phyloP scores from a whole-genome alignment of 2,113 vertebrate genomes.

The Peromyscus californicus region DNA sequence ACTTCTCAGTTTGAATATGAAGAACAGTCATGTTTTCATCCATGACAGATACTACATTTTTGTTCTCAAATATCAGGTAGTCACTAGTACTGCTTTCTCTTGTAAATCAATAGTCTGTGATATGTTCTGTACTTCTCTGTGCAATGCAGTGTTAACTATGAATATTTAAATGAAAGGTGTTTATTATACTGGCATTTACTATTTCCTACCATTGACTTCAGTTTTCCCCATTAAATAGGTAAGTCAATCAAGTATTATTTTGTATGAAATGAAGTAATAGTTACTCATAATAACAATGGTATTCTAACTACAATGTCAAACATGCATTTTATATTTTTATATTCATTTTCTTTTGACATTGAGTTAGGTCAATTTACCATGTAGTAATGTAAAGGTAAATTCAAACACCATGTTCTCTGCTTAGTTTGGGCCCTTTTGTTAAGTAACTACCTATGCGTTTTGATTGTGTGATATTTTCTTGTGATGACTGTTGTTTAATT shows the following conservation, averaged over 20 bases:
- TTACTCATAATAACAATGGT: slow-evolving; percentile 54
- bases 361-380: slow-evolving; percentile 51
- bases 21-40: slow-evolving; percentile 1
- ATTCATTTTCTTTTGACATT: slow-evolving; percentile 52
- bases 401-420: slow-evolving; percentile 52
- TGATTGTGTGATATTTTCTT: slow-evolving; percentile 64
- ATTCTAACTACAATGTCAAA: slow-evolving; percentile 62
- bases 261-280: slow-evolving; percentile 63
- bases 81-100: slow-evolving; percentile 70
- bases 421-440: slow-evolving; percentile 60
- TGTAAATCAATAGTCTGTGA: slow-evolving; percentile 66
- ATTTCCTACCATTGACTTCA: slow-evolving; percentile 63
- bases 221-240: slow-evolving; percentile 54
- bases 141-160: slow-evolving; percentile 69
- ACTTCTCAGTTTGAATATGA: slow-evolving; percentile 24
- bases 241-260: slow-evolving; percentile 69
- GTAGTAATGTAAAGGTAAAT: slow-evolving; percentile 59
- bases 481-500: slow-evolving; percentile 50
- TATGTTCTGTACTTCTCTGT: slow-evolving; percentile 66
- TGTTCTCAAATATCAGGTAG: slow-evolving; percentile 23
- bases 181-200: slow-evolving; percentile 60
- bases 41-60: slow-evolving; percentile 10
- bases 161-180: slow-evolving; percentile 55
- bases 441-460: slow-evolving; percentile 64
- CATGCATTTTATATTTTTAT: slow-evolving; percentile 65